These are phyloP conservation scores for Cenopis cana DNA, from an alignment of 2,888 invertebrate genomes.

Conservation along the genomic window DNA sequence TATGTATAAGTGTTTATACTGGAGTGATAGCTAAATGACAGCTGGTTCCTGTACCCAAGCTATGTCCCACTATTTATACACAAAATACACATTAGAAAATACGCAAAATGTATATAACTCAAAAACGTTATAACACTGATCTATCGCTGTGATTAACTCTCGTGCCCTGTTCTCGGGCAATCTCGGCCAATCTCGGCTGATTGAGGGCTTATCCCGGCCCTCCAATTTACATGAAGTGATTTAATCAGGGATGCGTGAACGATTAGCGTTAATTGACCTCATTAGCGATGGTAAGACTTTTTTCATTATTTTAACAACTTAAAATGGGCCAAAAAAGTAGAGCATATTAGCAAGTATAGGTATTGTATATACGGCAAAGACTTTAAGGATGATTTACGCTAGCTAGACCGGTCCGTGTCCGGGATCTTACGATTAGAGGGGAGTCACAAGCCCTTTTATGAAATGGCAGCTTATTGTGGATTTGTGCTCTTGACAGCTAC, in stretches of 20 bases:
- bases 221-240: slow-evolving; percentile 27
- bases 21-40: no score
- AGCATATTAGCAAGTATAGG: neutral
- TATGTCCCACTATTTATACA: no score
- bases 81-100: no score
- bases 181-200: slow-evolving; percentile 21
- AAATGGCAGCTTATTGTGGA: no score
- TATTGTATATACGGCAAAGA: no score
- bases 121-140: neutral
- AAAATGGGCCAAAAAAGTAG: neutral
- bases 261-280: slow-evolving; percentile 11
- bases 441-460: no score
- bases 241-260: slow-evolving; percentile 12
- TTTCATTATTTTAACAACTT: neutral
- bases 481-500: no score
- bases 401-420: no score
- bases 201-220: slow-evolving; percentile 6
- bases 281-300: slow-evolving; percentile 4
- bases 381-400: no score
- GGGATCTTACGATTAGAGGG: no score
- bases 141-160: slow-evolving; percentile 1
- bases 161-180: slow-evolving; percentile 11
- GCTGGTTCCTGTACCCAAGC: no score
- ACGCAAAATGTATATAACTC: neutral
- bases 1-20: no score